Evolutionary conservation across 2,888 invertebrate genomes (phyloP).

Genomic region (Diarsia dahlii): DNA sequence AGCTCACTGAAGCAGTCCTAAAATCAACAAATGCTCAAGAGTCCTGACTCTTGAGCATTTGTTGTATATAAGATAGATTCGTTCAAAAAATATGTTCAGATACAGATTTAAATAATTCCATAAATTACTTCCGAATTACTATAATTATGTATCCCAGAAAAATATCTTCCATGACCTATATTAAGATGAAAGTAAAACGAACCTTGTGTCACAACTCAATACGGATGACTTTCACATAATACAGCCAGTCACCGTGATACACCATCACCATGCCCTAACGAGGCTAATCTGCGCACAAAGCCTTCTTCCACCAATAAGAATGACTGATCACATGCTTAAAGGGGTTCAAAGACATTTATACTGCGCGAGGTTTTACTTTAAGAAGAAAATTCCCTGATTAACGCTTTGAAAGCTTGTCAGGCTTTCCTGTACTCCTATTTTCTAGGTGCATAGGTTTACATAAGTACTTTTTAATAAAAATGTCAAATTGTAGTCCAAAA

Average conservation of each 20-base stretch:
- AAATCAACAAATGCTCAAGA: too few relatives aligned
- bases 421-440: background rate
- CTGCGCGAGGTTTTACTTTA: constrained; percentile 7
- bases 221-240: constrained; percentile 27
- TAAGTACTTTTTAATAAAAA: background rate
- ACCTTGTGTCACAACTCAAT: constrained; percentile 5
- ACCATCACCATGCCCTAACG: constrained; percentile 9
- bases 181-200: constrained; percentile 9
- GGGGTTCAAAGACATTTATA: constrained; percentile 67
- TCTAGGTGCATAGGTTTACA: background rate
- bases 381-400: too few relatives aligned
- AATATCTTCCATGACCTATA: constrained; percentile 15
- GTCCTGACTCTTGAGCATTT: too few relatives aligned
- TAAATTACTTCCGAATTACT: too few relatives aligned
- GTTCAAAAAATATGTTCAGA: too few relatives aligned
- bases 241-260: constrained; percentile 33
- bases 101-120: too few relatives aligned
- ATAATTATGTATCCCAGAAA: background rate
- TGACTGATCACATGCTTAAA: constrained; percentile 76
- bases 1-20: too few relatives aligned
- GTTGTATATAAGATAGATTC: too few relatives aligned
- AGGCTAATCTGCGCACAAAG: constrained; percentile 72
- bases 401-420: background rate
- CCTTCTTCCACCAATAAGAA: constrained; percentile 66
- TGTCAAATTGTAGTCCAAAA: background rate